Base-by-base conservation (phyloP, 1,140 invertebrate genomes). In the Schmidtea mediterranea region DNA sequence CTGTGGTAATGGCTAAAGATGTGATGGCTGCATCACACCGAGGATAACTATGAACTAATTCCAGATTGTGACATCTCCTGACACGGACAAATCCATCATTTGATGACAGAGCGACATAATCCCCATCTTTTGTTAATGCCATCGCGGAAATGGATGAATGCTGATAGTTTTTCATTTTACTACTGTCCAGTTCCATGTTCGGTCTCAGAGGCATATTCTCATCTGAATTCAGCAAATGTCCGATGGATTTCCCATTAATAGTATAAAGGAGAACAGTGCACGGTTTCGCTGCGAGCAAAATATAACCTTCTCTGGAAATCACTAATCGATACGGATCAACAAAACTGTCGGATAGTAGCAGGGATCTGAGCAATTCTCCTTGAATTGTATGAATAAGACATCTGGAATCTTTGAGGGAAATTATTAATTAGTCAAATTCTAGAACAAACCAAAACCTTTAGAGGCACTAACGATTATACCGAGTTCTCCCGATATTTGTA, bases 381-480 rank as follows among this genome's bases (percentile, higher is more conserved):
- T 84, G 84, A n/a, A 87, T 89, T 38, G 89, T 92, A 65, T 97
- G 89, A 22, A 95, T 82, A 23, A 94, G 71, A 45, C 90, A 81
- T 5, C 82, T 82, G n/a, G 86, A 84, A 68, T 77, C 83, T 89
- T 51, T 9, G 43, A 49, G n/a, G 23, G 52, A 23, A 53, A 58
- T 57, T 48, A 53, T 15, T 50, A 16, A 48, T 19, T 37, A 49
- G 5, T 15, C 26, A 13, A 5, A 3, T 24, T 2, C n/a, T 8
- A 32, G 6, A 41, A 6, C 22, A 3, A 41, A 12, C 10, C 22
- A 53, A 48, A 50, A 70, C 68, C 65, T 56, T 62, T 59, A 21
- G 69, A 71, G 38, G 82, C 84, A 41, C 84, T 92, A 38, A 97
- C 78, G 45, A 97, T 87, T n/a, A 95, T 71, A 15, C 89, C 90